These are phyloP conservation scores for Machaerirhynchus nigripectus DNA, from an alignment of 2,113 vertebrate genomes.

Conservation along the genomic window DNA sequence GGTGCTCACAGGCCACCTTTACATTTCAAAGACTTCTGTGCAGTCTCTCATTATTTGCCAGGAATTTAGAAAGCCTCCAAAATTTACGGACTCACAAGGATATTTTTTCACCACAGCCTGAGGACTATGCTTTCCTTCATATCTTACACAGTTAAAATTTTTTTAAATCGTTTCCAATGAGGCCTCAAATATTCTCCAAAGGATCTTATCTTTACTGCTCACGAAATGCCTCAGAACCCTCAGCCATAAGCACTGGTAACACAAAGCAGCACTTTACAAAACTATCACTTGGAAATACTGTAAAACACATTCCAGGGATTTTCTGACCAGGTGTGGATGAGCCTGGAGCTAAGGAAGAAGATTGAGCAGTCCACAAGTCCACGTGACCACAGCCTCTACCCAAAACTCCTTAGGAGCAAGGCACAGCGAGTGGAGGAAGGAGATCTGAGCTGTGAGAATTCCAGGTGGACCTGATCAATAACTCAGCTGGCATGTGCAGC, in stretches of 20 bases:
- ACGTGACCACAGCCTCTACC: not conserved
- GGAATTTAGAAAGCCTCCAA: not conserved
- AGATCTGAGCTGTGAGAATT: not conserved
- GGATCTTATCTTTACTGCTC: not conserved
- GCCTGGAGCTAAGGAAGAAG: not conserved
- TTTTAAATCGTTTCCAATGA: not conserved
- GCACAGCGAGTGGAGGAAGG: fast-evolving
- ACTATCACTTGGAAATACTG: fast-evolving
- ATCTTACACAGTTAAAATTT: not conserved
- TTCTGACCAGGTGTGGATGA: not conserved
- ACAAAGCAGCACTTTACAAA: not conserved
- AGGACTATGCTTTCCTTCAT: not conserved
- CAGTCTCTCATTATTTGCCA: not conserved
- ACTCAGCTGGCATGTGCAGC: not conserved
- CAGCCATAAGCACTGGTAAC: not conserved
- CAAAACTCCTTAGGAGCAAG: not conserved
- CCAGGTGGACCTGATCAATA: not conserved
- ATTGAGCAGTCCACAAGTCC: not conserved
- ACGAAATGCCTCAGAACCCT: not conserved
- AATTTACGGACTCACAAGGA: fast-evolving
- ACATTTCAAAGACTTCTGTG: not conserved
- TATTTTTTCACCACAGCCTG: not conserved
- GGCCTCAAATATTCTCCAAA: not conserved
- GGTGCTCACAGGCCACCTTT: not conserved
- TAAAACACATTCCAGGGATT: not conserved